These are phyloP conservation scores for Hartigia nigra DNA, from an alignment of 2,888 invertebrate genomes.

Conservation along the genomic window DNA sequence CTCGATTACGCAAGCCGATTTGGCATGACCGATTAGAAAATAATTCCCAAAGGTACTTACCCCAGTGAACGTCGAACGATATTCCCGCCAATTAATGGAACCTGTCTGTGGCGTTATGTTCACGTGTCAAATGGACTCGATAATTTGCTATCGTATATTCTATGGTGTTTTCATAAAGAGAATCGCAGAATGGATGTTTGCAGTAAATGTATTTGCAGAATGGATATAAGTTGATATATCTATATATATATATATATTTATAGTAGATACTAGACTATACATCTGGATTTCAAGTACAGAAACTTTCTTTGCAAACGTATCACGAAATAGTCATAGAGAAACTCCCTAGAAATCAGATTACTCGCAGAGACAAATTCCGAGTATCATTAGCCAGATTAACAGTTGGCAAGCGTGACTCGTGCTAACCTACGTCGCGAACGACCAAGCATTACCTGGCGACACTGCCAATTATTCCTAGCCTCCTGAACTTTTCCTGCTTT, in stretches of 20 bases:
- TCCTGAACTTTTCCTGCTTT: background rate
- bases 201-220: no score
- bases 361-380: background rate
- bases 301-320: background rate
- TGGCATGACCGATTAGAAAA: background rate
- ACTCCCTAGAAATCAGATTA: background rate
- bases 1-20: background rate
- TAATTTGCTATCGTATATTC: background rate
- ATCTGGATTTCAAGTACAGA: background rate
- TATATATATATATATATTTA: no score
- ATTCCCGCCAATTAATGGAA: background rate
- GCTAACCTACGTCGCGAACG: background rate
- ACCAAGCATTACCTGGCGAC: background rate
- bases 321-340: background rate
- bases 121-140: background rate
- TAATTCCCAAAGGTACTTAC: background rate
- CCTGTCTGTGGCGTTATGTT: background rate
- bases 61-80: background rate
- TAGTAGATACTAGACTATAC: accelerated
- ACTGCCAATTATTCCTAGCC: background rate
- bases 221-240: no score
- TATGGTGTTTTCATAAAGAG: no score
- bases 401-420: background rate
- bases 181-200: no score
- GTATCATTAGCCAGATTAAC: background rate